Evolutionary conservation across 2,113 vertebrate genomes (phyloP).

Genomic region (Calypte anna): DNA sequence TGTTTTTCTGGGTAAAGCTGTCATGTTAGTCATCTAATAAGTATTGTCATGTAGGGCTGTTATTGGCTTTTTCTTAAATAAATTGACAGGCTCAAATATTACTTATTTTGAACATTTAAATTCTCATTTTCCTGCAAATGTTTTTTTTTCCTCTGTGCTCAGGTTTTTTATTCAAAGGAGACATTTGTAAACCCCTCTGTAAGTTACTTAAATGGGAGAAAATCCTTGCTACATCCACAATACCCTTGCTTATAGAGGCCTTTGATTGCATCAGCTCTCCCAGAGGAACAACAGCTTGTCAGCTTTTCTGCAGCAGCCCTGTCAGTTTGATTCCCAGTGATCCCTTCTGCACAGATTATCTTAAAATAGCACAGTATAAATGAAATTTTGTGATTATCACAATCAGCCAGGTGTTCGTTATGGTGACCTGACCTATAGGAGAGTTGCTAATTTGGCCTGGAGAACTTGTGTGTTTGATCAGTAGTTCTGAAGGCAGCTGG

Average conservation of each 20-base stretch:
- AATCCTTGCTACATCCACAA: background rate
- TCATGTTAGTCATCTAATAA: background rate
- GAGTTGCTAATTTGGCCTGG: background rate
- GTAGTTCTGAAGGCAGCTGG: background rate
- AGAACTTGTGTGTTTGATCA: background rate
- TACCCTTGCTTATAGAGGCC: background rate
- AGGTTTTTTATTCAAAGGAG: background rate
- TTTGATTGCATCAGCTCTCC: background rate
- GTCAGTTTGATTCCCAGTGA: background rate
- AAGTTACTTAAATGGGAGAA: background rate
- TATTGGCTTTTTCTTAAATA: background rate
- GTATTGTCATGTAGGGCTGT: background rate
- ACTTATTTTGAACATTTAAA: background rate
- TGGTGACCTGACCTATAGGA: background rate
- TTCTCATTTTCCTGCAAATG: background rate
- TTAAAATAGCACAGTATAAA: background rate
- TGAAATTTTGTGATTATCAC: background rate
- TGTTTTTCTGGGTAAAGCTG: background rate
- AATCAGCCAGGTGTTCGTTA: background rate
- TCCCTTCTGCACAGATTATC: background rate
- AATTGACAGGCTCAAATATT: background rate
- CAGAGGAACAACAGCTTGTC: background rate
- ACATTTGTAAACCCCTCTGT: background rate
- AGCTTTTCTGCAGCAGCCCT: slow-evolving; percentile 1
- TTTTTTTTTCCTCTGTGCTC: background rate